Conservation (phyloP, 2,888 invertebrate genomes). For the Prosopocoilus inquinatus region DNA sequence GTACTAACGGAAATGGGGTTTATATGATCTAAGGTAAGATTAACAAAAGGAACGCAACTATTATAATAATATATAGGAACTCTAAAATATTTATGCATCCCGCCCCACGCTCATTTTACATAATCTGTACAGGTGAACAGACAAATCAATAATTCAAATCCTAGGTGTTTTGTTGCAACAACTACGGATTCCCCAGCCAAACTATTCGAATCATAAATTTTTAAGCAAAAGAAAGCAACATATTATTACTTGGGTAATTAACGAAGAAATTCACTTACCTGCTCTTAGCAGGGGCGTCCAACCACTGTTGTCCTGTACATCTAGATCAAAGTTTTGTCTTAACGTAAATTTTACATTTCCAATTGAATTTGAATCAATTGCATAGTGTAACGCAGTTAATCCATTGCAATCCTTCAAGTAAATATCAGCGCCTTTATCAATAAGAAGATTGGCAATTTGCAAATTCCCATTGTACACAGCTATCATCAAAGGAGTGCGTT, state of each 20-base stretch:
- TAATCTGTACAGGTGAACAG: no score
- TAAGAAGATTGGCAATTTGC: constrained; percentile 47
- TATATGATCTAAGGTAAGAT: no score
- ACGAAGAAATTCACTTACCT: constrained; percentile 36
- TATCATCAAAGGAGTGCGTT: constrained; percentile 54
- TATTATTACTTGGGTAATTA: neutral
- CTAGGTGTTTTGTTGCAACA: no score
- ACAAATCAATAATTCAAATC: no score
- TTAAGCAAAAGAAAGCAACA: no score
- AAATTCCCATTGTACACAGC: constrained; percentile 48
- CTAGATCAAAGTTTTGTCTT: constrained; percentile 47
- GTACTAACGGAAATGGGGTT: no score
- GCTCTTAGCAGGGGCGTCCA: constrained; percentile 60
- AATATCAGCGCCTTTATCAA: constrained; percentile 55
- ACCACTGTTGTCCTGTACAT: constrained; percentile 50
- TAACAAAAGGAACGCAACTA: no score
- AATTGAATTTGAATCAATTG: constrained; percentile 54
- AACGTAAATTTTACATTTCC: constrained; percentile 45
- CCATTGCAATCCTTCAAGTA: constrained; percentile 50
- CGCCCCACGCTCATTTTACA: no score
- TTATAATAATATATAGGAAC: no score
- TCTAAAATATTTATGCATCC: no score
- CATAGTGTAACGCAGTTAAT: constrained; percentile 55
- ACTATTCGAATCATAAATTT: no score
- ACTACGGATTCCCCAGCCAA: no score